Conservation (phyloP, 2,888 invertebrate species). For the Dione vanillae region DNA sequence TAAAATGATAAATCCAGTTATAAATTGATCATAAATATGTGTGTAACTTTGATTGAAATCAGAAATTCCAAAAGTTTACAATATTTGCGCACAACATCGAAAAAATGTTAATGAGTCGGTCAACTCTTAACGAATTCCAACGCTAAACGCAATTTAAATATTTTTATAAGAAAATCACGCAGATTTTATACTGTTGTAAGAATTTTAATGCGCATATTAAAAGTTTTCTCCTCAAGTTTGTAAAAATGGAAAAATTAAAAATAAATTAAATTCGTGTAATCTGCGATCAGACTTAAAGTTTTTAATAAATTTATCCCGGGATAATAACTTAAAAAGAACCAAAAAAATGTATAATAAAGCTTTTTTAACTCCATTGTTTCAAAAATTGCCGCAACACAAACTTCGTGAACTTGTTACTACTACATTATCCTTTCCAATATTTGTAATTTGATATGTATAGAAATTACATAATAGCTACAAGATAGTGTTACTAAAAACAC, state of each 20-base stretch:
- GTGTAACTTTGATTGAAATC: background rate
- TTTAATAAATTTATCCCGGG: background rate
- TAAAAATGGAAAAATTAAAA: conserved; percentile 23
- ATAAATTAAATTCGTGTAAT: conserved; percentile 30
- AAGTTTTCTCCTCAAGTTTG: conserved; percentile 24
- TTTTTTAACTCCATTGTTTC: background rate
- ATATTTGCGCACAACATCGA: conserved; percentile 40
- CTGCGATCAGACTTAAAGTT: conserved; percentile 6
- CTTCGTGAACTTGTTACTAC: background rate
- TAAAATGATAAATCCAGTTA: too few relatives aligned
- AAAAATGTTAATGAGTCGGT: conserved; percentile 66
- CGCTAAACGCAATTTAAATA: conserved; percentile 58
- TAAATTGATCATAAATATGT: background rate
- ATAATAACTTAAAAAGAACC: background rate
- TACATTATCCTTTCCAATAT: background rate
- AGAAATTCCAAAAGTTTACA: conserved; percentile 34
- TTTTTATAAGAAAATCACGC: conserved; percentile 62
- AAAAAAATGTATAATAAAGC: background rate
- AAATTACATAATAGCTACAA: too few relatives aligned
- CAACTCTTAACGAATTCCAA: conserved; percentile 76
- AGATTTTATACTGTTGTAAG: conserved; percentile 53
- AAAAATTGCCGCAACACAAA: background rate
- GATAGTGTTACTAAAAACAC: too few relatives aligned
- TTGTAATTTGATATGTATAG: too few relatives aligned
- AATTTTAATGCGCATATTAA: conserved; percentile 46